Base-by-base conservation (phyloP, 2,113 vertebrate genomes). In the Anseranas semipalmata region DNA sequence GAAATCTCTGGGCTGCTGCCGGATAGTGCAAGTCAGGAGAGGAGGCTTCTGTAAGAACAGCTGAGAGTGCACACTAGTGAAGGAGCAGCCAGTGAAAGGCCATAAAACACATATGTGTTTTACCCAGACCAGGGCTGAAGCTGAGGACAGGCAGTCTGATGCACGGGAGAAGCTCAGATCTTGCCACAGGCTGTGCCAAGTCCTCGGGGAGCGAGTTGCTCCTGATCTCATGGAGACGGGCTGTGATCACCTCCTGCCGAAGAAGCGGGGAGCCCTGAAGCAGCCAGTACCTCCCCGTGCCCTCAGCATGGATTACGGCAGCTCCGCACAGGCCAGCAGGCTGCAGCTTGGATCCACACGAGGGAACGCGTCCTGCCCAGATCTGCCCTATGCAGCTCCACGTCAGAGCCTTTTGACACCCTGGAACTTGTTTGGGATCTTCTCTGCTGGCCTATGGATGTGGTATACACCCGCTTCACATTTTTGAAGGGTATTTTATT, bases 141-240 rank as follows among this genome's bases (percentile, higher is more conserved):
- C 53, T 46, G 55, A 74, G 73, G 45, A 80, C 15, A 52, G 67
- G 48, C 41, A 79, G 25, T 12, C 15, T 62, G 50, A 39, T 62
- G 30, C 17, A 30, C 14, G 24, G 50, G 45, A 80, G 60, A 79
- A 83, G 24, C n/a, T 53, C 60, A 71, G 5, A 56, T 25, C 62
- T 48, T 3, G 2, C 46, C 41, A 79, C 37, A 25, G 30, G 22
- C 1, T 1, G 16, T 66, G 56, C 52, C 32, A n/a, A 62, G n/a
- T 48, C 28, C n/a, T 72, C 33, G 7, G 21, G 68, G 43, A 77
- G 13, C 19, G 73, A 74, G 71, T 32, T 60, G 39, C 6, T 18
- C 8, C 17, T 76, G 27, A 20, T 25, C 15, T 88, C 52, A 45
- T 0, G 3, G 30, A 66, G 52, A 43, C 0, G 0, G 33, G 52